Base-by-base conservation (phyloP, 1,140 invertebrate genomes). In the Danaus melanippus region DNA sequence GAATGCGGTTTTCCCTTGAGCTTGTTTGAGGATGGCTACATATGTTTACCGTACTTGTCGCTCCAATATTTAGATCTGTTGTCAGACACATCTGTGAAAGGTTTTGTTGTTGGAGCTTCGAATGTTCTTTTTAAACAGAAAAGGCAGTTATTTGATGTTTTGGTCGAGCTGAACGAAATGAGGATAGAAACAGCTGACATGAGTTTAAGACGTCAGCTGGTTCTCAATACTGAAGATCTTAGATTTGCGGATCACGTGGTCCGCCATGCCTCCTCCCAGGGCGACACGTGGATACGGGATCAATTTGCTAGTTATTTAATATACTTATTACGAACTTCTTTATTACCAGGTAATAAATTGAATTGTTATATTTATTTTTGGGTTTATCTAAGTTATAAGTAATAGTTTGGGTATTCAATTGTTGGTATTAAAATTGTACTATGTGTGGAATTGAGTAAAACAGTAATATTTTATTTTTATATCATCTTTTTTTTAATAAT, bases 111-210 rank as follows among this genome's bases (percentile, higher is more conserved):
- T 60, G 98, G 98, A 48, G 98, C 98, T 8, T 98, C 97, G 42
- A 99, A 99, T 90, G 93, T 98, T 11, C 88, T 99, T 8, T 99
- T 99, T 75, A 97, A 97, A 81, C 97, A 98, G 73, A 98, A 98
- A 74, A 92, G 93, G 57, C 94, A 98, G 72, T 83, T 98, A 6
- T 94, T 96, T 69, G 98, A 99, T 89, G 93, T 97, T 39, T 86
- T 99, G 50, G 90, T 99, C 9, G 97, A 98, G 87, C 93, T 98
- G 75, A 94, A 96, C 74, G 93, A 92, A 69, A 92, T 92, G 46
- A 92, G 94, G 74, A 93, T 99, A 72, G 97, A 99, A 76, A 94
- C 96, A 12, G 90, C 92, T 55, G 96, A 98, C 87, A 85, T 92
- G 47, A 93, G 96, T 53, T 81, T 99, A 32, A 91, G 94, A 64